Evolutionary conservation across 2,888 invertebrate species (phyloP).

Genomic region (Andrena bucephala): DNA sequence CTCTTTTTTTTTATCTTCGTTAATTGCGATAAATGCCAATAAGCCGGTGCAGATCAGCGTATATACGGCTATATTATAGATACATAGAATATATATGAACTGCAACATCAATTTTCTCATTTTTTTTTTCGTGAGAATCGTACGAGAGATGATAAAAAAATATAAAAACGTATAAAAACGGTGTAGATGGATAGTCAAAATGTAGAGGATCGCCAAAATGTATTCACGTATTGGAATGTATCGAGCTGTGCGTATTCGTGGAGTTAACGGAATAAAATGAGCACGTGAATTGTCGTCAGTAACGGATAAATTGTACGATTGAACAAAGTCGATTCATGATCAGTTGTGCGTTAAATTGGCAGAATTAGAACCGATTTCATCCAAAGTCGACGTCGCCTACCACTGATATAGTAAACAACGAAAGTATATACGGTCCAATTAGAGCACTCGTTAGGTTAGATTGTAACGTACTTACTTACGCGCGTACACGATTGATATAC

Average conservation of each 20-base stretch:
- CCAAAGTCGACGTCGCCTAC: slow-evolving; percentile 68
- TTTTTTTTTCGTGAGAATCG: slow-evolving; percentile 47
- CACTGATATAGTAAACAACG: slow-evolving; percentile 70
- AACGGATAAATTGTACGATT: slow-evolving; percentile 38
- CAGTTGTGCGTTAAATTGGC: slow-evolving; percentile 53
- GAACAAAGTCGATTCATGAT: slow-evolving; percentile 30
- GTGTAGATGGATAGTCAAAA: slow-evolving; percentile 42
- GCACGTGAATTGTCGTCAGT: slow-evolving; percentile 16
- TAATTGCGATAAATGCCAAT: slow-evolving; percentile 59
- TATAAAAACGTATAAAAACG: slow-evolving; percentile 59
- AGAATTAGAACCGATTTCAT: slow-evolving; percentile 61
- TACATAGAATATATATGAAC: slow-evolving; percentile 63
- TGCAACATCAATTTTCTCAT: slow-evolving; percentile 56
- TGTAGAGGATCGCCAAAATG: slow-evolving; percentile 19
- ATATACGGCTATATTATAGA: slow-evolving; percentile 57
- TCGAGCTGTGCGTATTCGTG: slow-evolving; percentile 51
- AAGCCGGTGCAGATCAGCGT: slow-evolving; percentile 59
- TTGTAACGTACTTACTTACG: slow-evolving; percentile 83
- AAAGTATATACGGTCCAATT: slow-evolving; percentile 73
- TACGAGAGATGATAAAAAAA: slow-evolving; percentile 60
- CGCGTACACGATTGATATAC: slow-evolving; percentile 83
- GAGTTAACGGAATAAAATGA: slow-evolving; percentile 20
- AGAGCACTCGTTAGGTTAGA: slow-evolving; percentile 80
- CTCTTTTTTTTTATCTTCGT: slow-evolving; percentile 29
- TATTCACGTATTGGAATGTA: slow-evolving; percentile 51